Percentiles rank a stretch among this genome's conserved stretches.
Evolutionary conservation across 2,888 invertebrate species (phyloP).

Genomic region (Callimorpha dominula): DNA sequence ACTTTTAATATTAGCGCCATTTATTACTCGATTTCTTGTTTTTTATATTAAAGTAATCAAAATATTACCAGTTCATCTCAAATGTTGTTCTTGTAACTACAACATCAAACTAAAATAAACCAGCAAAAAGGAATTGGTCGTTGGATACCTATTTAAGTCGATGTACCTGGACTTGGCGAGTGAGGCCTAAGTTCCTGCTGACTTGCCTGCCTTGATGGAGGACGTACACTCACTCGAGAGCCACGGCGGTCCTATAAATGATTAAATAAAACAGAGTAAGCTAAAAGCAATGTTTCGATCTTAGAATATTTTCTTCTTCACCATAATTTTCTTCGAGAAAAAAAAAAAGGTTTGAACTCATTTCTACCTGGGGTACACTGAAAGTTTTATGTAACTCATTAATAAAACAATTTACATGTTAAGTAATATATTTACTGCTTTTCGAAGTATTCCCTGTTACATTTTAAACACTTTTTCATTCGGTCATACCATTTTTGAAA

Average conservation of each 20-base stretch:
- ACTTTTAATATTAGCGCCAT: no score
- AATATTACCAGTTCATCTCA: neutral
- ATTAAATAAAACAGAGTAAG: neutral
- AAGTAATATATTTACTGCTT: no score
- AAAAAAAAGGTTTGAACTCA: no score
- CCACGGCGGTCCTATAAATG: conserved; percentile 89
- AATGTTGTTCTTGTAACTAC: conserved; percentile 22
- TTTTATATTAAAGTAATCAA: neutral
- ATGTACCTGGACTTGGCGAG: conserved; percentile 90
- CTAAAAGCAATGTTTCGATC: neutral
- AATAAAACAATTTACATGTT: no score
- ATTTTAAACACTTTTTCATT: no score
- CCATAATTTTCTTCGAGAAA: no score
- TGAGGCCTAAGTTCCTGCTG: conserved; percentile 94
- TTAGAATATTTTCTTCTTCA: no score
- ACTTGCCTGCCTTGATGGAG: conserved; percentile 94
- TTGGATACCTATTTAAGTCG: conserved; percentile 25
- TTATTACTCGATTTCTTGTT: no score
- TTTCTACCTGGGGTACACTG: no score
- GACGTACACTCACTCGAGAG: conserved; percentile 92
- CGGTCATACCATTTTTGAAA: no score
- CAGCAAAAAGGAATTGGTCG: conserved; percentile 21
- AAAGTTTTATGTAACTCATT: no score
- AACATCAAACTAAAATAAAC: conserved; percentile 16
- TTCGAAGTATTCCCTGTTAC: no score